These are phyloP conservation scores for Alectura lathami DNA, from an alignment of 2,113 vertebrate species.

Conservation along the genomic window DNA sequence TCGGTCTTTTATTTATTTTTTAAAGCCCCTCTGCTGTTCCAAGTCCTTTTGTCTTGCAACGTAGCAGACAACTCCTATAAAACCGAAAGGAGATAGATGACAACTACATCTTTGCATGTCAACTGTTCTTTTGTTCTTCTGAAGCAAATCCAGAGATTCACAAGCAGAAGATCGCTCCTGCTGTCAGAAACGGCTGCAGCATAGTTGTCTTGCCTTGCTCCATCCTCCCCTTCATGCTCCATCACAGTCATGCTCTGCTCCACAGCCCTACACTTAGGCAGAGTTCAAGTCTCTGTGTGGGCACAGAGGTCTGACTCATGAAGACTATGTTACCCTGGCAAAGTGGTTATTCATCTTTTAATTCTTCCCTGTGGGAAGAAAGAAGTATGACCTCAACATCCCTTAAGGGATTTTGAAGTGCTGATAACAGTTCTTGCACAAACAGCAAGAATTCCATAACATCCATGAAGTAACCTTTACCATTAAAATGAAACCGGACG, in stretches of 20 bases:
- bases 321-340: not conserved
- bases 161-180: not conserved
- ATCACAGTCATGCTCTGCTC: not conserved
- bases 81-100: not conserved
- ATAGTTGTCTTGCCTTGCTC: not conserved
- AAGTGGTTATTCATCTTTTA: not conserved
- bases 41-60: not conserved
- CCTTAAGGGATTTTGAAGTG: not conserved
- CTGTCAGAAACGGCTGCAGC: not conserved
- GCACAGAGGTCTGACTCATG: not conserved
- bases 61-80: not conserved
- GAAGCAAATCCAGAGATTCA: not conserved
- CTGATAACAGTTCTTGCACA: not conserved
- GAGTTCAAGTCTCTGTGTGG: not conserved
- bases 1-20: not conserved
- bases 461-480: not conserved
- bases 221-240: not conserved
- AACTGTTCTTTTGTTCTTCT: not conserved
- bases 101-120: not conserved
- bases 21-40: not conserved
- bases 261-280: not conserved
- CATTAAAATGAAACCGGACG: not conserved
- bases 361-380: not conserved
- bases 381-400: not conserved
- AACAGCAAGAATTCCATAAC: not conserved